Evolutionary conservation across 2,113 vertebrate species (phyloP).

Genomic region (Sorex fumeus): DNA sequence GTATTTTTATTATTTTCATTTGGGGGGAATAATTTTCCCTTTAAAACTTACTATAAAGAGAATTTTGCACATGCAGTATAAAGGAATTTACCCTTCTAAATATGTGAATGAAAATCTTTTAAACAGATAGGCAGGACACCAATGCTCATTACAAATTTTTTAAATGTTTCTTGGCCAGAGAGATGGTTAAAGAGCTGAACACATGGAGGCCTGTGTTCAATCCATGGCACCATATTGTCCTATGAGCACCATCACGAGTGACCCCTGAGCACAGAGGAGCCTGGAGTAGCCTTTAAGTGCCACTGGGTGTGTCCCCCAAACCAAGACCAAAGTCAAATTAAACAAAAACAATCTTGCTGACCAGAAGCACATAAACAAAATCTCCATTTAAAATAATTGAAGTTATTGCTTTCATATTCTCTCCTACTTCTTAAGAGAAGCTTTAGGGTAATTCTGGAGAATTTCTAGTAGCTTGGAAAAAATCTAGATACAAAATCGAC

Average conservation of each 20-base stretch:
- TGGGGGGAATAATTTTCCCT: slow-evolving; percentile 8
- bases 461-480: slow-evolving; percentile 22
- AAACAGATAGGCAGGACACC: background rate
- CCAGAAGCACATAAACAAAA: slow-evolving; percentile 44
- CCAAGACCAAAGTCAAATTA: too few relatives aligned
- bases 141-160: too few relatives aligned
- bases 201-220: background rate
- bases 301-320: background rate
- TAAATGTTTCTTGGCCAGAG: too few relatives aligned
- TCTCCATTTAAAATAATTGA: background rate
- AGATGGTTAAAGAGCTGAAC: background rate
- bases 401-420: background rate
- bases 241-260: background rate
- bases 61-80: slow-evolving; percentile 7
- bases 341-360: background rate
- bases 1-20: too few relatives aligned
- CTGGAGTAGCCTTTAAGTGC: too few relatives aligned
- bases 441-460: background rate
- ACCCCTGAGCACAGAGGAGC: too few relatives aligned
- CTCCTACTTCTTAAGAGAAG: background rate
- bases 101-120: slow-evolving; percentile 28
- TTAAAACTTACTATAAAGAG: slow-evolving; percentile 37
- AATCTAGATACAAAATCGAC: background rate
- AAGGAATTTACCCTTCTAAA: slow-evolving; percentile 22
- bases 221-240: background rate